These are phyloP conservation scores for Cotesia typhae DNA, from an alignment of 1,140 invertebrate species.

Conservation along the genomic window DNA sequence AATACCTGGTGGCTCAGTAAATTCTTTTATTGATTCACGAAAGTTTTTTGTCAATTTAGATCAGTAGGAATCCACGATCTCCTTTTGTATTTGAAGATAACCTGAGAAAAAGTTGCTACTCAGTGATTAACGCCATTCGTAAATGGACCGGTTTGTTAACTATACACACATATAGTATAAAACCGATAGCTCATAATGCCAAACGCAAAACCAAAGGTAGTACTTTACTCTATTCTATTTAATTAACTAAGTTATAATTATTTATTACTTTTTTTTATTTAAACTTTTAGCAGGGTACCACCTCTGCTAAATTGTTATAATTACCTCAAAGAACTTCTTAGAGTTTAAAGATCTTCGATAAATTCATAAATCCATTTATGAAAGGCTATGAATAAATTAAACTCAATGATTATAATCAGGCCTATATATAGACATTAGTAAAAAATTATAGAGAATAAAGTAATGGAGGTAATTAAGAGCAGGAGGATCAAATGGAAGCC, in stretches of 20 bases:
- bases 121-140: constrained; percentile 39
- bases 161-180: neutral
- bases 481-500: neutral
- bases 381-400: constrained; percentile 3
- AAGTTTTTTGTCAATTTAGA: neutral
- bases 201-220: constrained; percentile 10
- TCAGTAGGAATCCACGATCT: neutral
- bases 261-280: constrained; percentile 25
- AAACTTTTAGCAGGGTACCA: constrained; percentile 26
- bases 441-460: neutral
- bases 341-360: constrained; percentile 20
- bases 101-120: constrained; percentile 25
- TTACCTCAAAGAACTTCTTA: no score
- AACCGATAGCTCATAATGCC: no score
- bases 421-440: no score
- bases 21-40: neutral
- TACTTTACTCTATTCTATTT: constrained; percentile 33
- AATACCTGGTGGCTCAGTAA: neutral
- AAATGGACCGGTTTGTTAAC: constrained; percentile 40
- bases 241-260: constrained; percentile 33
- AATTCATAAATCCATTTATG: constrained; percentile 3
- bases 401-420: no score
- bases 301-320: neutral
- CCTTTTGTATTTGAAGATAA: constrained; percentile 1
- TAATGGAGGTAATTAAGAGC: constrained; percentile 10